Evolutionary conservation across 2,888 invertebrate species (phyloP), one percentile per base, ranked within the genome.

Genomic region (Tholera decimalis): DNA sequence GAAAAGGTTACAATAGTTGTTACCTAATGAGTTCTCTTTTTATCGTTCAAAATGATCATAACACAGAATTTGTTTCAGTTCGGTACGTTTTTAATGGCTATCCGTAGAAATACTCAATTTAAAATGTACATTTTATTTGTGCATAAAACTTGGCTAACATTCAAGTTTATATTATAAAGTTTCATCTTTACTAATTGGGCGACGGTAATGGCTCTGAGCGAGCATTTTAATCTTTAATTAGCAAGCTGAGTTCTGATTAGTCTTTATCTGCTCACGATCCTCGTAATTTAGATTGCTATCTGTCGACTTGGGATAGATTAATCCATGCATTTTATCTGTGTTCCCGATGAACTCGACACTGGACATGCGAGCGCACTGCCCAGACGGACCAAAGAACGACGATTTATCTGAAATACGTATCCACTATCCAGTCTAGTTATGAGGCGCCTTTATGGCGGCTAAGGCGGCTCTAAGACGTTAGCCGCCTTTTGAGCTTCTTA

Each of bases 271-370:
- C 59, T 65, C 73, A 73, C 82, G 72, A 81, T 80, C 81, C 79
- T 82, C 80, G 71, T 85, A 84, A 81, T 71, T 75, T 65, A 83
- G 84, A 84, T 85, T 28, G 20, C 35, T 83, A 85, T 85, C 82
- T 67, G 33, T 39, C 46, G 58, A 66, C 70, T 74, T 53, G 62
- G 77, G 78, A 80, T 80, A 80, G 72, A 82, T 81, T 82, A 76
- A 83, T 82, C 70, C 81, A 47, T 75, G 75, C 78, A 56, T 63
- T 62, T 69, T 68, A 74, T 68, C 76, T 62, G 22, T 60, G 61
- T 60, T 62, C 57, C 54, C 43, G 71, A 74, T 57, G 71, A 49
- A 51, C 37, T 56, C 57, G 63, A 56, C 70, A 50, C 33, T 58
- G 57, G 60, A 59, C 77, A 62, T 56, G 65, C 70, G 56, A 63